Base-by-base conservation (phyloP, 2,888 invertebrate species). In the Pemphredon lugubris region DNA sequence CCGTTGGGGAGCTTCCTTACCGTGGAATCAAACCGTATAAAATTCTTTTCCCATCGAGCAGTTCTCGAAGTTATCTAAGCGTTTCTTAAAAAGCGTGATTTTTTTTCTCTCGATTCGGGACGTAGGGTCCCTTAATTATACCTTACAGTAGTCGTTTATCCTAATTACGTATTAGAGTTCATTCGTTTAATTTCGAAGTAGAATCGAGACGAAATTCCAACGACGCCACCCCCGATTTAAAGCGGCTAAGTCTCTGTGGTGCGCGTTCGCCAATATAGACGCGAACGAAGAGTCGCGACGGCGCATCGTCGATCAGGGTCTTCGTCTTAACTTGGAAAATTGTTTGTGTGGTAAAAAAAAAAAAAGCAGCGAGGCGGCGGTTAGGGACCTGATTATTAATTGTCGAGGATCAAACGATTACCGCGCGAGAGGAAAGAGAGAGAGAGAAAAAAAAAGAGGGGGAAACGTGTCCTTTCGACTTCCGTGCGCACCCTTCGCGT, bases 241-340 rank as follows among this genome's bases (percentile, higher is more conserved):
- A 74, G 72, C 73, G 77, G 78, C 58, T 82, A 77, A 81, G 79
- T 81, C 79, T 82, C 78, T 77, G 79, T 70, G 77, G 74, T 81
- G 64, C 54, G 65, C 68, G 60, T 63, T 55, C 58, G 42, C 53
- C 61, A 59, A 59, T 26, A 48, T 65, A 14, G 44, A 40, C 69
- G 50, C 55, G 44, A n/a, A n/a, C n/a, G n/a, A n/a, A n/a, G n/a
- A n/a, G n/a, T n/a, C n/a, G n/a, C n/a, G n/a, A n/a, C n/a, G n/a
- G n/a, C n/a, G n/a, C n/a, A n/a, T n/a, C n/a, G n/a, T n/a, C n/a
- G n/a, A n/a, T n/a, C n/a, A n/a, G n/a, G n/a, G n/a, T n/a, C n/a
- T n/a, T n/a, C n/a, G n/a, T n/a, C n/a, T n/a, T n/a, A n/a, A n/a
- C n/a, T n/a, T n/a, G n/a, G n/a, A n/a, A n/a, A n/a, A n/a, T n/a